Percentiles rank a stretch among this genome's conserved stretches.
These are phyloP conservation scores for Cheilosia variabilis DNA, from an alignment of 2,888 invertebrate species.

Conservation along the genomic window DNA sequence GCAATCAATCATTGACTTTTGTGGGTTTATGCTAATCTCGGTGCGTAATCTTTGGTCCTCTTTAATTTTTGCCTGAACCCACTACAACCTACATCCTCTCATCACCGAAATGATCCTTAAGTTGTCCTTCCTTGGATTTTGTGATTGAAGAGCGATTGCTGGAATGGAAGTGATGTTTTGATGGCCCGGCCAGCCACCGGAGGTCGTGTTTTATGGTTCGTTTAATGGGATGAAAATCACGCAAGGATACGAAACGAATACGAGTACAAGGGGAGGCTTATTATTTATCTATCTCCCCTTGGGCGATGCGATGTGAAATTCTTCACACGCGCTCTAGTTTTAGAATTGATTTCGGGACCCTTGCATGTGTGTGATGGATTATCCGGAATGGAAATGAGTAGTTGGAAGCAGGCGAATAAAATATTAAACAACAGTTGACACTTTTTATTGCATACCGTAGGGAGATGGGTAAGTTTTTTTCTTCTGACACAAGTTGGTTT, in stretches of 20 bases:
- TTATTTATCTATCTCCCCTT: neutral
- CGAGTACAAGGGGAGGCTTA: neutral
- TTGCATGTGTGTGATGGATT: slow-evolving; percentile 31
- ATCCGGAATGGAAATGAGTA: neutral
- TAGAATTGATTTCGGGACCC: slow-evolving; percentile 31
- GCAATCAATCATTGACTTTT: slow-evolving; percentile 65
- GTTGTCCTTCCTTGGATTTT: slow-evolving; percentile 9
- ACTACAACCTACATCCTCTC: neutral
- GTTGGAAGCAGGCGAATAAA: neutral
- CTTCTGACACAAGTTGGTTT: no score
- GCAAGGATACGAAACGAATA: neutral
- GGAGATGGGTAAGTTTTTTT: neutral
- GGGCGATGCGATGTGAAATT: neutral
- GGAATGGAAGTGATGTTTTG: neutral
- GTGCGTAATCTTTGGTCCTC: slow-evolving; percentile 58
- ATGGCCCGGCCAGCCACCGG: slow-evolving; percentile 7
- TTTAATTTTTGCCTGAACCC: slow-evolving; percentile 40
- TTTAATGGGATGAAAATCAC: slow-evolving; percentile 27
- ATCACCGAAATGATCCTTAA: slow-evolving; percentile 22
- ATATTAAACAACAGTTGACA: slow-evolving; percentile 15
- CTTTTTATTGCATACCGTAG: neutral
- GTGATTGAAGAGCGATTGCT: neutral
- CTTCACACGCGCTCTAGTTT: slow-evolving; percentile 22
- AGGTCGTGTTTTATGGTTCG: slow-evolving; percentile 50
- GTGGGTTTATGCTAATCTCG: slow-evolving; percentile 56